Conservation (phyloP, 2,797 vertebrate genomes). For the Betta splendens region DNA sequence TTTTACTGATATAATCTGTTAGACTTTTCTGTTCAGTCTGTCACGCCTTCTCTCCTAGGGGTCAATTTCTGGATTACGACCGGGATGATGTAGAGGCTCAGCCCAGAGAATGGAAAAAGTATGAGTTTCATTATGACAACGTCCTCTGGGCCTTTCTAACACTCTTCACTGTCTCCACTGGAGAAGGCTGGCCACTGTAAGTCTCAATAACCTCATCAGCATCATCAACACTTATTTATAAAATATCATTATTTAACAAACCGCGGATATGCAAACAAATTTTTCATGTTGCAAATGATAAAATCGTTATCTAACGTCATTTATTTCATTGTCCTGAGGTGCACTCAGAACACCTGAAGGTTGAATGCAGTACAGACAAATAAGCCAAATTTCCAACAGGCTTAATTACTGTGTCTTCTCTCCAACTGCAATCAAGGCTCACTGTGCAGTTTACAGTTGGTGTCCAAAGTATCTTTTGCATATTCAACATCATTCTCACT, state of each 20-base stretch:
- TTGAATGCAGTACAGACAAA: neutral
- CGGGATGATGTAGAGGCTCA: constrained; percentile 88
- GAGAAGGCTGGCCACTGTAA: constrained; percentile 98
- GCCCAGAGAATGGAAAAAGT: constrained; percentile 94
- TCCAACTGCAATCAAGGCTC: constrained; percentile 47
- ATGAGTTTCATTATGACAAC: constrained; percentile 97
- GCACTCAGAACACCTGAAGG: constrained; percentile 33
- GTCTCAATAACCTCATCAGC: constrained; percentile 59
- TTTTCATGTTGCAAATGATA: neutral
- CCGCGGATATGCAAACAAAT: too few relatives aligned
- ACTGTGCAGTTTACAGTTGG: constrained; percentile 21
- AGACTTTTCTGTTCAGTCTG: neutral
- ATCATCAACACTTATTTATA: neutral
- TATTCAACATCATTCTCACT: constrained; percentile 15
- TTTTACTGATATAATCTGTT: too few relatives aligned
- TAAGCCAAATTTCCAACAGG: constrained; percentile 32
- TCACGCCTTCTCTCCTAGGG: constrained; percentile 74
- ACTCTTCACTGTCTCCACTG: constrained; percentile 96
- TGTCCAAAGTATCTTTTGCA: constrained; percentile 11
- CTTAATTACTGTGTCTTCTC: constrained; percentile 47
- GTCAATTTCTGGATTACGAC: constrained; percentile 93
- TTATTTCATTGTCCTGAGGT: neutral
- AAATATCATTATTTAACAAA: neutral
- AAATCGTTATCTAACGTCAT: neutral
- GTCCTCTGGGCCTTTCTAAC: constrained; percentile 98